Base-by-base conservation (phyloP, 2,113 vertebrate genomes). In the Ophiodon elongatus region DNA sequence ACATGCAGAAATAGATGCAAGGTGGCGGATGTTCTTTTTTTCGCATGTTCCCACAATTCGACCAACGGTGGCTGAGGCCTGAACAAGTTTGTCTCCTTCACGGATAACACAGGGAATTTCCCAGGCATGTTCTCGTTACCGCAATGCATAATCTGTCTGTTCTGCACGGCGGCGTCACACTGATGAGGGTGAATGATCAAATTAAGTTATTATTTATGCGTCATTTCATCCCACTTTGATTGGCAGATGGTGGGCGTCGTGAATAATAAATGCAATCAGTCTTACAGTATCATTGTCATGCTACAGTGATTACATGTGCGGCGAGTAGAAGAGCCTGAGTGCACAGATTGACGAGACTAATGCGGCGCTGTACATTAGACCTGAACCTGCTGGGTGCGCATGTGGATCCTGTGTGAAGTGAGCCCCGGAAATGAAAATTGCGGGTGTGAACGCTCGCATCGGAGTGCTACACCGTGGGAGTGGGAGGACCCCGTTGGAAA, bases 401-500 rank as follows among this genome's bases (percentile, higher is more conserved):
- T 75, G 68, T 78, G 70, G 80, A 91, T 85, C 73, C 17, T 37
- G 64, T 73, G 56, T 72, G 75, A 89, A 57, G 63, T 45, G 62
- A 86, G 64, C 82, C 67, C 73, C 37, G 84, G 80, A 91, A 87
- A 83, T 85, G 68, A 74, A 83, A 88, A 85, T 69, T 75, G 69
- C 1, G 0, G 13, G 56, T 52, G 21, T 86, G 85, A 89, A 86
- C 68, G 84, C 79, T 71, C 1, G 14, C 73, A 60, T 77, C 69
- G 2, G 69, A 87, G 82, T 65, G 82, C 73, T 72, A 80, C 86
- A 66, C 80, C 23, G 83, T 80, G 88, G 84, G 86, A 80, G 90
- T 88, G 90, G 84, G 83, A 89, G 83, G 87, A 84, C 84, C 60
- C 66, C 66, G 72, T 71, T 89, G 86, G 75, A 92, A 93, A 95